Evolutionary conservation across 2,113 vertebrate species (phyloP).

Genomic region (Leiothrix lutea): DNA sequence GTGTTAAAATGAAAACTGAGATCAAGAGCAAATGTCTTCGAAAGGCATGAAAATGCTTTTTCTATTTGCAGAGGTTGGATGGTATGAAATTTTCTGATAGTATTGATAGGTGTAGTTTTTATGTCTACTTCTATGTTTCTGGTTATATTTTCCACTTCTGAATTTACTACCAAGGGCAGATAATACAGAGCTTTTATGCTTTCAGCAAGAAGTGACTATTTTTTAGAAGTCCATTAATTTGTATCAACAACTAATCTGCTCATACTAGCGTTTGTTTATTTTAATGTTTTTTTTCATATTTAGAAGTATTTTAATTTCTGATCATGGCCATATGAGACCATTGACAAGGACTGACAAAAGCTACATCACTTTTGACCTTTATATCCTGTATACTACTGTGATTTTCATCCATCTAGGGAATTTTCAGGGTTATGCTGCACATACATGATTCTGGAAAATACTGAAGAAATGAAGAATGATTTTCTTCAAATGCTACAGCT

Average conservation of each 20-base stretch:
- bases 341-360: background rate
- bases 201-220: background rate
- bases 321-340: background rate
- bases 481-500: background rate
- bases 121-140: background rate
- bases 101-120: background rate
- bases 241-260: background rate
- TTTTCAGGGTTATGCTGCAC: background rate
- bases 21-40: background rate
- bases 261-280: background rate
- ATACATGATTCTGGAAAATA: background rate
- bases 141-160: background rate
- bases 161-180: background rate
- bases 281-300: background rate
- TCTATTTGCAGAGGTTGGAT: background rate
- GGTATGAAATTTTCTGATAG: background rate
- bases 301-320: background rate
- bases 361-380: conserved; percentile 14
- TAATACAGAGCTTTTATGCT: background rate
- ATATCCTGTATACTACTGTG: background rate
- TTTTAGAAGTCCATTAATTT: background rate
- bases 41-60: background rate
- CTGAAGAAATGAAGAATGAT: background rate
- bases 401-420: background rate
- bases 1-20: background rate